phyloP scores from a whole-genome alignment of 2,113 vertebrate species.

The Mixornis gularis region DNA sequence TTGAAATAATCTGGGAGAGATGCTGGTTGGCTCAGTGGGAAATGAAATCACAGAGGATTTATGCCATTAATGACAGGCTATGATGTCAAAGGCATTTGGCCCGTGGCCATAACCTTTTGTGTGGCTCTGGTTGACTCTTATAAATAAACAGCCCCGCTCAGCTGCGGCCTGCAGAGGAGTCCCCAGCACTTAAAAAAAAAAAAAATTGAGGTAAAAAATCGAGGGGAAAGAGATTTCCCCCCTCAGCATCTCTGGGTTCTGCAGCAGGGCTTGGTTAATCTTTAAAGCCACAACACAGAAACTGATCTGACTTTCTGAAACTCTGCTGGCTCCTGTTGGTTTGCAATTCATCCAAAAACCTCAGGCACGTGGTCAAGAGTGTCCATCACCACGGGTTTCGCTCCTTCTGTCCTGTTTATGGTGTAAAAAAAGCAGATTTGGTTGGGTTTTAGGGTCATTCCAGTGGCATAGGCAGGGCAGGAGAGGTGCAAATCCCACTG shows the following conservation, averaged over 20 bases:
- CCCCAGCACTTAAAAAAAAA: neutral
- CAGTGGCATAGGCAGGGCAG: neutral
- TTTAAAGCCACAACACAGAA: neutral
- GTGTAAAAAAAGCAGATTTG: neutral
- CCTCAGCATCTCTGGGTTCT: neutral
- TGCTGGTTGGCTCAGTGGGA: conserved; percentile 51
- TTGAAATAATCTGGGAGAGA: conserved; percentile 52
- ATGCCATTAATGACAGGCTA: conserved; percentile 52
- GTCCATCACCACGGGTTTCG: rapidly evolving
- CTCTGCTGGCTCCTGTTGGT: rapidly evolving
- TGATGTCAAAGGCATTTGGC: conserved; percentile 61
- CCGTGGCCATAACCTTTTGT: conserved; percentile 57
- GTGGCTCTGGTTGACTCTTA: conserved; percentile 9
- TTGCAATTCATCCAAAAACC: neutral
- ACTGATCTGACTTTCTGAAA: neutral
- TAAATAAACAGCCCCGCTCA: conserved; percentile 39
- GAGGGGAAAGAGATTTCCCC: neutral
- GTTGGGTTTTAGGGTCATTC: rapidly evolving
- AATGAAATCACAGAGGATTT: conserved; percentile 61
- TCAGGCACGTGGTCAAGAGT: rapidly evolving
- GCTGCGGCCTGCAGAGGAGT: conserved; percentile 23
- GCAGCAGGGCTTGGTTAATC: neutral
- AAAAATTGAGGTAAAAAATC: neutral
- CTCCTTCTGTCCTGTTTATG: neutral
- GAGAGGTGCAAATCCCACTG: neutral